phyloP scores from a whole-genome alignment of 2,797 vertebrate species.

The Heteromormyrus szaboi region DNA sequence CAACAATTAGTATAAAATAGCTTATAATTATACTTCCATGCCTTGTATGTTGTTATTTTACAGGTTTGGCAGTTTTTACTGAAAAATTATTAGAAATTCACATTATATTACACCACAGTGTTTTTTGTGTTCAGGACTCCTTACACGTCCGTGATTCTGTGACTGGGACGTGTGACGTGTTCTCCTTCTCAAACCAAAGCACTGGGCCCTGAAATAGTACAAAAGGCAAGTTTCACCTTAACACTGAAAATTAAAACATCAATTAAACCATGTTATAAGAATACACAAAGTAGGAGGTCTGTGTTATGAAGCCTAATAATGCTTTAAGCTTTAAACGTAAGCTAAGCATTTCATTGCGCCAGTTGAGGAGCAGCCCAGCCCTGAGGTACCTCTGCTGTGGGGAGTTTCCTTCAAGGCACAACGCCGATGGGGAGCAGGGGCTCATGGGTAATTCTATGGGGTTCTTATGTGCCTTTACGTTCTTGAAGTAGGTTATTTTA shows the following conservation, averaged over 20 bases:
- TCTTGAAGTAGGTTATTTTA: slow-evolving; percentile 61
- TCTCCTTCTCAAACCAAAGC: slow-evolving; percentile 31
- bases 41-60: neutral
- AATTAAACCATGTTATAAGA: neutral
- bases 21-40: slow-evolving; percentile 12
- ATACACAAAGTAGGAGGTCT: neutral
- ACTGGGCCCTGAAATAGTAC: slow-evolving; percentile 40
- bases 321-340: neutral
- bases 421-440: slow-evolving; percentile 61
- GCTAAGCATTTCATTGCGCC: neutral
- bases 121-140: slow-evolving; percentile 19
- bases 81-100: neutral
- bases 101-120: neutral
- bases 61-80: neutral
- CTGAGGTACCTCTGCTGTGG: slow-evolving; percentile 58
- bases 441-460: slow-evolving; percentile 72
- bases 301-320: neutral
- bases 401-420: slow-evolving; percentile 62
- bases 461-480: slow-evolving; percentile 47
- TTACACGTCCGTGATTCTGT: slow-evolving; percentile 48
- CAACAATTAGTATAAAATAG: neutral
- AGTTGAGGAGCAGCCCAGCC: neutral
- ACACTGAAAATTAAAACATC: slow-evolving; percentile 4
- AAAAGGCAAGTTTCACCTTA: neutral
- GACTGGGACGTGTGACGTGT: slow-evolving; percentile 45